Conservation (phyloP, 1,140 invertebrate genomes). For the Formica exsecta region DNA sequence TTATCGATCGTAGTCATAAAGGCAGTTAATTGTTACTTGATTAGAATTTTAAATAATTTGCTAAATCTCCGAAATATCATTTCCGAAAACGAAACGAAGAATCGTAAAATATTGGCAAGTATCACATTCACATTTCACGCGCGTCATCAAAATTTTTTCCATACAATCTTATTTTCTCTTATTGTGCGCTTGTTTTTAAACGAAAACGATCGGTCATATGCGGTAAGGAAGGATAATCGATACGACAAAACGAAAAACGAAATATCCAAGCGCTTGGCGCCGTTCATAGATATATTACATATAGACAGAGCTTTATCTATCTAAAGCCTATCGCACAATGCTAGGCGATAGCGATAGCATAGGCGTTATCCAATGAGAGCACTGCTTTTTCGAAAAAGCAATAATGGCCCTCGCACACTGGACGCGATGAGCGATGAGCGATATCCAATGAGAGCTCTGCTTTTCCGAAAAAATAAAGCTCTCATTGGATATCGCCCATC, state of each 20-base stretch:
- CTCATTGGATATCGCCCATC: too few relatives aligned
- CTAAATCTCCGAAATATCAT: background rate
- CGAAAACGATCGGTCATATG: slow-evolving; percentile 21
- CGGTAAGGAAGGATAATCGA: slow-evolving; percentile 70
- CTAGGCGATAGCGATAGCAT: too few relatives aligned
- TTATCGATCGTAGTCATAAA: slow-evolving; percentile 8
- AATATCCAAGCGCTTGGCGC: slow-evolving; percentile 68
- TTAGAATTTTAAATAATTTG: slow-evolving; percentile 42
- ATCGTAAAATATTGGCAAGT: slow-evolving; percentile 8
- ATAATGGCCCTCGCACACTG: too few relatives aligned
- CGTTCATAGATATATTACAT: background rate
- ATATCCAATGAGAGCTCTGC: too few relatives aligned
- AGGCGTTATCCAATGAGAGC: too few relatives aligned
- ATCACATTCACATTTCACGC: background rate
- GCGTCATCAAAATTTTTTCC: slow-evolving; percentile 3
- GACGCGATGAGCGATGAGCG: too few relatives aligned
- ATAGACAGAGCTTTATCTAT: too few relatives aligned
- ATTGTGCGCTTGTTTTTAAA: slow-evolving; percentile 63
- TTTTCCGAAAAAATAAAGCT: too few relatives aligned
- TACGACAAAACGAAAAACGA: slow-evolving; percentile 65
- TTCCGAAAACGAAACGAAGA: slow-evolving; percentile 1
- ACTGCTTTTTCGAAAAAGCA: too few relatives aligned
- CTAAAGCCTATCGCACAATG: too few relatives aligned
- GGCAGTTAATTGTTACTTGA: slow-evolving; percentile 20
- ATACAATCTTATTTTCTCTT: background rate